Conservation (phyloP, 1,140 invertebrate genomes). For the Hypsibius dujardini region DNA sequence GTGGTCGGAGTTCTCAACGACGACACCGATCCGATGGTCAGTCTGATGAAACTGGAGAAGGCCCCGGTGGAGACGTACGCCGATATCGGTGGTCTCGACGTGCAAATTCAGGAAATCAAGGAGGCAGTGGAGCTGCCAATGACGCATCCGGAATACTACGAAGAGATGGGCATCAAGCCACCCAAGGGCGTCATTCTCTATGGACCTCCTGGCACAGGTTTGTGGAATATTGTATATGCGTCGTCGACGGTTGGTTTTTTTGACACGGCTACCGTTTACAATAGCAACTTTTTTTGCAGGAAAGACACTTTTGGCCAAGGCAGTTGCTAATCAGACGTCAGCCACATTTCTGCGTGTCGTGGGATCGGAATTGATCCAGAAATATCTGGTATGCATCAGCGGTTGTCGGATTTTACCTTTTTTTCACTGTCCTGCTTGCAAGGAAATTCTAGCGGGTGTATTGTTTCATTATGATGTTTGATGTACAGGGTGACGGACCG, state of each 20-base stretch:
- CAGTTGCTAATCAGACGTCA: conserved; percentile 97
- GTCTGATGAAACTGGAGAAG: conserved; percentile 99
- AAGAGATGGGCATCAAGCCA: conserved; percentile 99
- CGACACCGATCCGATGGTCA: conserved; percentile 99
- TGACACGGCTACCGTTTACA: too few relatives aligned
- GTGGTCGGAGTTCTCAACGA: conserved; percentile 94
- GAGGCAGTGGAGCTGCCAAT: conserved; percentile 95
- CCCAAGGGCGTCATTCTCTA: conserved; percentile 98
- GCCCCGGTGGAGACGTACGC: conserved; percentile 99
- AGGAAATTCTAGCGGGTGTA: too few relatives aligned
- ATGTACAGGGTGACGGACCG: conserved; percentile 80
- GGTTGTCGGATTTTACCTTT: too few relatives aligned
- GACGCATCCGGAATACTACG: conserved; percentile 98
- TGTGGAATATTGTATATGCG: conserved; percentile 21
- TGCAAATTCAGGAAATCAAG: conserved; percentile 98
- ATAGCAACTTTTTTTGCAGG: conserved; percentile 32
- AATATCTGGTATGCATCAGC: conserved; percentile 72
- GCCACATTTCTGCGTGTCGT: conserved; percentile 96
- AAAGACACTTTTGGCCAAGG: conserved; percentile 93
- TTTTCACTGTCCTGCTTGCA: too few relatives aligned
- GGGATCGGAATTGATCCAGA: conserved; percentile 96
- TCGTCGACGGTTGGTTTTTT: too few relatives aligned
- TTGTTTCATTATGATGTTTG: too few relatives aligned
- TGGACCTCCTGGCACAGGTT: conserved; percentile 85
- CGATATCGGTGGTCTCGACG: conserved; percentile 97